A percentile compares a stretch with the other conserved stretches of the same genome.
These are phyloP conservation scores for Drosophila busckii DNA, from an alignment of 1,140 invertebrate species.

Conservation along the genomic window DNA sequence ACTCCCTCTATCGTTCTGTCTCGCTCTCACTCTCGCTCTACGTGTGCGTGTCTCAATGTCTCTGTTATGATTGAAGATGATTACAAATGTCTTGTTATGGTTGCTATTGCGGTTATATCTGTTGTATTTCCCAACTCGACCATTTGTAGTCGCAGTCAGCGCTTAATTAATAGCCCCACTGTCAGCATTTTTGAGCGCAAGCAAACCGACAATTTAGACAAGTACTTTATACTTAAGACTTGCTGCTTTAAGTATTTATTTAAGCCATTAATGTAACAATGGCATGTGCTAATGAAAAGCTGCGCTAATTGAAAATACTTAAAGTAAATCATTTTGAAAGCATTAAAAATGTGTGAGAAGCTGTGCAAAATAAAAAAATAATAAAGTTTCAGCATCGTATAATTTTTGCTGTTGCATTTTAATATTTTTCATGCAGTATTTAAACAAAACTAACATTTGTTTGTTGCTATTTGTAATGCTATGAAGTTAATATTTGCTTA, in stretches of 20 bases:
- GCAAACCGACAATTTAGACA: constrained; percentile 41
- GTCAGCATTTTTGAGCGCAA: constrained; percentile 67
- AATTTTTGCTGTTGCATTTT: too few relatives aligned
- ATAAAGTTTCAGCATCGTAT: too few relatives aligned
- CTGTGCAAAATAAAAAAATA: too few relatives aligned
- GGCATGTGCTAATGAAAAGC: constrained; percentile 11
- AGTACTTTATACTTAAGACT: constrained; percentile 11
- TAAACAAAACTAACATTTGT: too few relatives aligned
- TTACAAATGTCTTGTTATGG: constrained; percentile 73
- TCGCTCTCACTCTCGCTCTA: neutral
- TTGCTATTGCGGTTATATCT: constrained; percentile 28
- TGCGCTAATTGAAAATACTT: constrained; percentile 12
- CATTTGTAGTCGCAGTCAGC: constrained; percentile 34
- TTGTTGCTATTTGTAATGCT: too few relatives aligned
- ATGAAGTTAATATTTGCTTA: too few relatives aligned
- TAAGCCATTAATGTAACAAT: constrained; percentile 23
- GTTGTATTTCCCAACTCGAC: constrained; percentile 43
- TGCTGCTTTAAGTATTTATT: constrained; percentile 30
- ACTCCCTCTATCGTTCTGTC: neutral
- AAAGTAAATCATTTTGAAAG: too few relatives aligned
- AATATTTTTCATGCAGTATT: too few relatives aligned
- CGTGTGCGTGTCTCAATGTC: constrained; percentile 43
- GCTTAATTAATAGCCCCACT: constrained; percentile 67
- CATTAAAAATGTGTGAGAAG: too few relatives aligned
- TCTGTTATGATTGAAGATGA: constrained; percentile 71